Evolutionary conservation across 2,888 invertebrate genomes (phyloP).

Genomic region (Lepidonotus clava): DNA sequence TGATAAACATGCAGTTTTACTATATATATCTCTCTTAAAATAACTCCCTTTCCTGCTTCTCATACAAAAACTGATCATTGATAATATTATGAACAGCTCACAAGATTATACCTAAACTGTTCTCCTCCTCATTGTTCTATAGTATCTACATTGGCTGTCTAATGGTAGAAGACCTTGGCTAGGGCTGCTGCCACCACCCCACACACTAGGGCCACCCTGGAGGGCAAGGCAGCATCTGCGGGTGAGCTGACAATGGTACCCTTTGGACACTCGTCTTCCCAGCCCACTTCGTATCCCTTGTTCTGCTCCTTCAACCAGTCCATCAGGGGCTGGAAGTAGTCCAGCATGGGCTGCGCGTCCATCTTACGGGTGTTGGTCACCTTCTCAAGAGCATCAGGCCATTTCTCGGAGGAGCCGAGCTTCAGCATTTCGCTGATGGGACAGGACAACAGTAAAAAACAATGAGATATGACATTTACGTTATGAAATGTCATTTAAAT

Average conservation of each 20-base stretch:
- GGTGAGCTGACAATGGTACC: neutral
- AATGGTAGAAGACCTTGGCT: neutral
- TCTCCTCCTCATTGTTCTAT: neutral
- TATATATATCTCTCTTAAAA: neutral
- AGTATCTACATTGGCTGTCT: too few relatives aligned
- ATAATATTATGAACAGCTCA: neutral
- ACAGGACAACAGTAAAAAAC: neutral
- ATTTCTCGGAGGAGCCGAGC: conserved; percentile 81
- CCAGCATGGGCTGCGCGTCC: conserved; percentile 88
- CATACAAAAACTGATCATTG: neutral
- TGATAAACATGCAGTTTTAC: neutral
- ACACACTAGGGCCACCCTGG: neutral
- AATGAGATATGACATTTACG: too few relatives aligned
- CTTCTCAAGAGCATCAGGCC: conserved; percentile 88
- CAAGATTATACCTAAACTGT: neutral
- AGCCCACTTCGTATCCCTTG: conserved; percentile 59
- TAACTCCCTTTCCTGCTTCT: neutral
- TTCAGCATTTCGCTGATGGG: conserved; percentile 43
- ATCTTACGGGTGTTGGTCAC: conserved; percentile 86
- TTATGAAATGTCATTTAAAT: too few relatives aligned
- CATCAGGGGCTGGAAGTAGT: conserved; percentile 90
- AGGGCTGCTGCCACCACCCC: neutral
- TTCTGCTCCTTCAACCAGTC: conserved; percentile 86
- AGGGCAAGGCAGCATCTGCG: neutral
- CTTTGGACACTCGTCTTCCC: conserved; percentile 56